A percentile compares a stretch with the other conserved stretches of the same genome.
Conservation (phyloP, 2,797 vertebrate genomes). For the Smutsia gigantea region DNA sequence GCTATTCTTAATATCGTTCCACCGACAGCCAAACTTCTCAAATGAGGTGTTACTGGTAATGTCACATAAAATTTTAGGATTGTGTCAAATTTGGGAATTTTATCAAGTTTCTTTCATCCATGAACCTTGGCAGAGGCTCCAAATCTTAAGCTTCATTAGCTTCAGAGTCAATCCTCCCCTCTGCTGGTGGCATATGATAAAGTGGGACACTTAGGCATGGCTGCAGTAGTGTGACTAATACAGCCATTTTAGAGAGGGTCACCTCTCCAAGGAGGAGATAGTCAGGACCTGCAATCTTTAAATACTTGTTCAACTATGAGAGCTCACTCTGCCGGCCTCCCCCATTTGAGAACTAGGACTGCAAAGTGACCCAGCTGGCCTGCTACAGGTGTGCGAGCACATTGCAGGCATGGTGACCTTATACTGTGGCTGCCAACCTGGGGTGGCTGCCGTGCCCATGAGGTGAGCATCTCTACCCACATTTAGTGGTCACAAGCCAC, state of each 20-base stretch:
- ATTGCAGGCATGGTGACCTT: not conserved
- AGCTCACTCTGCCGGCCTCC: not conserved
- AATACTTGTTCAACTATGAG: not conserved
- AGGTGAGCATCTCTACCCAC: not conserved
- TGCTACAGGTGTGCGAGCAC: not conserved
- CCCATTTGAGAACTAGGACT: not conserved
- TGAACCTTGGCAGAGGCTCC: conserved; percentile 21
- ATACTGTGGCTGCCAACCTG: not conserved
- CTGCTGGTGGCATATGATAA: not conserved
- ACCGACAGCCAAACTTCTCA: not conserved
- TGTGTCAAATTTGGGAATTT: conserved; percentile 42
- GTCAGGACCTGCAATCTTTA: not conserved
- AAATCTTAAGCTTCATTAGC: not conserved
- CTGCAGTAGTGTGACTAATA: not conserved
- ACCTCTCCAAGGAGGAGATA: not conserved
- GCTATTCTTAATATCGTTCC: conserved; percentile 48
- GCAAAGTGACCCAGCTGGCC: too few relatives aligned
- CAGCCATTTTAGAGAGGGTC: not conserved
- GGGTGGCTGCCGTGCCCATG: not conserved
- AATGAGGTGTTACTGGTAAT: not conserved
- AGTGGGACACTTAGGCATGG: not conserved
- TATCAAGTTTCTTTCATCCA: conserved; percentile 42
- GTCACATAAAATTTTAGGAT: conserved; percentile 46
- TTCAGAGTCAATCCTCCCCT: not conserved
- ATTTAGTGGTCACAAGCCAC: not conserved